These are phyloP conservation scores for Diplolepis rosae DNA, from an alignment of 2,888 invertebrate genomes.

Conservation along the genomic window DNA sequence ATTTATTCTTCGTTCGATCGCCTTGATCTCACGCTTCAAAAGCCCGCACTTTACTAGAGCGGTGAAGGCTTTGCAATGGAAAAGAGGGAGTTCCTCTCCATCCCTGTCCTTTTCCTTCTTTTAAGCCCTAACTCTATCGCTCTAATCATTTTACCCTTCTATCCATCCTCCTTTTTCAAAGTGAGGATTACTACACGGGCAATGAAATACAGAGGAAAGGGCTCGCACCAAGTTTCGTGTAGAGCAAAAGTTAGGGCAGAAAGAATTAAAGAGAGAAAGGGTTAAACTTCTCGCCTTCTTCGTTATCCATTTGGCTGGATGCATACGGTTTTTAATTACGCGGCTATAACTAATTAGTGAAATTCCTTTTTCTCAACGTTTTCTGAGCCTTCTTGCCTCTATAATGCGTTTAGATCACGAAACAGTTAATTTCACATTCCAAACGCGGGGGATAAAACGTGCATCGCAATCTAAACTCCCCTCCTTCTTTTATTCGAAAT, in stretches of 20 bases:
- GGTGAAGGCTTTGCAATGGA: conserved; percentile 64
- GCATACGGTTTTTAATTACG: conserved; percentile 70
- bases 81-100: conserved; percentile 54
- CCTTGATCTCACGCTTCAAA: conserved; percentile 58
- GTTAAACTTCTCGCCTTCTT: conserved; percentile 61
- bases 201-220: conserved; percentile 47
- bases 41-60: conserved; percentile 50
- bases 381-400: conserved; percentile 39
- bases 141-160: conserved; percentile 27
- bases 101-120: conserved; percentile 42
- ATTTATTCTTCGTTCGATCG: conserved; percentile 54
- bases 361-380: conserved; percentile 62
- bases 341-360: conserved; percentile 67
- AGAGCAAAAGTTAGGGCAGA: conserved; percentile 45
- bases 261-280: conserved; percentile 63
- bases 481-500: too few relatives aligned
- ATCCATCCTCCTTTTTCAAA: conserved; percentile 28
- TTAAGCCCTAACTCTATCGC: conserved; percentile 36
- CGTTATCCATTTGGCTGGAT: conserved; percentile 67
- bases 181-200: conserved; percentile 52
- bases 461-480: not conserved
- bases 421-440: conserved; percentile 60
- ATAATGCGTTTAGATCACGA: conserved; percentile 51
- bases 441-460: conserved; percentile 40
- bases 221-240: conserved; percentile 34